Evolutionary conservation across 2,888 invertebrate species (phyloP).

Genomic region (Sinhomidia bicolor): DNA sequence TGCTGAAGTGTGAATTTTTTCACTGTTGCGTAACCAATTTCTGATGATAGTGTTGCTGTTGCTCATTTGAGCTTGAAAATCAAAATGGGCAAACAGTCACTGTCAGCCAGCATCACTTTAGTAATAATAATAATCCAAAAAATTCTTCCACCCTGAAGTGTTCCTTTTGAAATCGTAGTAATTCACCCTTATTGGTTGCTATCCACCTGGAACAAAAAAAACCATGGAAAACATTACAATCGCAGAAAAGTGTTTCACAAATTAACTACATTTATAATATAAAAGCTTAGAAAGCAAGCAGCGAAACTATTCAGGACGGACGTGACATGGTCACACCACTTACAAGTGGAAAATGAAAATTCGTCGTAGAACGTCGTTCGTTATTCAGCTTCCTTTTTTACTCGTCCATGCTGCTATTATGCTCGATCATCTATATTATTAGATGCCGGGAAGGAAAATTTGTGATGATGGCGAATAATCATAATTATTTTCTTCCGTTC

Average conservation of each 20-base stretch:
- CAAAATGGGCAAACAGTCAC: not conserved
- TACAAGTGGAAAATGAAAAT: slow-evolving; percentile 60
- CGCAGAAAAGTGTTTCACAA: not conserved
- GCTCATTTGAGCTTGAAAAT: not conserved
- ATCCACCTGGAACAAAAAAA: slow-evolving; percentile 25
- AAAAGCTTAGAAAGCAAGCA: not conserved
- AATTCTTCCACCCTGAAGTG: not conserved
- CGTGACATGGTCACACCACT: slow-evolving; percentile 72
- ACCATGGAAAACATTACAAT: not conserved
- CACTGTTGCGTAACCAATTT: not conserved
- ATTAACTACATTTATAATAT: not conserved
- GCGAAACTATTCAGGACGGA: slow-evolving; percentile 54
- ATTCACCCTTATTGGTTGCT: not conserved
- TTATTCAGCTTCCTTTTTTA: not conserved
- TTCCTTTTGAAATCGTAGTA: not conserved
- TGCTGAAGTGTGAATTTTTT: not conserved
- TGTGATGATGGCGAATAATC: slow-evolving; percentile 44
- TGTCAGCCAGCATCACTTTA: not conserved
- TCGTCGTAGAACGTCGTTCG: not conserved
- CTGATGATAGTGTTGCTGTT: not conserved
- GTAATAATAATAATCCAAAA: not conserved
- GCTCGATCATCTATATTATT: not conserved
- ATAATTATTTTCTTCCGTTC: slow-evolving; percentile 61
- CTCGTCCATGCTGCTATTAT: not conserved
- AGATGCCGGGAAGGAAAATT: slow-evolving; percentile 39